These are phyloP conservation scores for Falco biarmicus DNA, from an alignment of 2,797 vertebrate species.

Conservation along the genomic window DNA sequence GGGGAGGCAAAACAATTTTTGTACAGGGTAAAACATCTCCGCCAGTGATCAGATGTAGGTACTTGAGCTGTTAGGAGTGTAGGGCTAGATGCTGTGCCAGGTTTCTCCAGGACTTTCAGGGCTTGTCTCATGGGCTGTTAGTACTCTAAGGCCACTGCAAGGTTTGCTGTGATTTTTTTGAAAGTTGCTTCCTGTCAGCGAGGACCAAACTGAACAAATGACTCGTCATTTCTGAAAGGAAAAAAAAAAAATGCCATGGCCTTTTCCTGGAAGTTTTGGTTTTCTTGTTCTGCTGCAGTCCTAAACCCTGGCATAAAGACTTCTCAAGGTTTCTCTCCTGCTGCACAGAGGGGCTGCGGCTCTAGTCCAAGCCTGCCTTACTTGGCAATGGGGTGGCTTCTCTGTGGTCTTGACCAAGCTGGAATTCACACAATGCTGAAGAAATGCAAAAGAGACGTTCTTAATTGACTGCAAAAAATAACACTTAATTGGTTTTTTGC, in stretches of 20 bases:
- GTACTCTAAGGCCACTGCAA: neutral
- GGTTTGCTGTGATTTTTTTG: slow-evolving; percentile 12
- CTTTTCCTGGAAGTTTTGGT: slow-evolving; percentile 51
- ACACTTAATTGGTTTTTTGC: slow-evolving; percentile 62
- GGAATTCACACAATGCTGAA: slow-evolving; percentile 47
- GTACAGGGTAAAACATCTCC: neutral
- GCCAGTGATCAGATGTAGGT: neutral
- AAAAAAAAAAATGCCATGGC: neutral
- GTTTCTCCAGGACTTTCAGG: neutral
- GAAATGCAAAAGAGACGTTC: slow-evolving; percentile 60
- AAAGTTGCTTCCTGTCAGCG: neutral
- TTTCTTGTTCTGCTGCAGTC: slow-evolving; percentile 61
- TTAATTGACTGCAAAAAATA: slow-evolving; percentile 30
- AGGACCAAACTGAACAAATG: slow-evolving; percentile 41
- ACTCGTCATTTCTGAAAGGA: neutral
- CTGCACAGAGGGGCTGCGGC: neutral
- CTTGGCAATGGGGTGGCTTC: slow-evolving; percentile 36
- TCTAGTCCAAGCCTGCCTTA: slow-evolving; percentile 40
- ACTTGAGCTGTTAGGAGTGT: neutral
- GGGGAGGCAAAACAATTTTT: neutral
- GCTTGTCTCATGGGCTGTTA: neutral
- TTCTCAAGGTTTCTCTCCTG: slow-evolving; percentile 37
- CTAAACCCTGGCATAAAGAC: slow-evolving; percentile 1
- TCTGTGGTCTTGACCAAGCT: slow-evolving; percentile 42
- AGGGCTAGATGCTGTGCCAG: neutral